Conservation (phyloP, 1,140 invertebrate species). For the Scaptomyza hsui region DNA sequence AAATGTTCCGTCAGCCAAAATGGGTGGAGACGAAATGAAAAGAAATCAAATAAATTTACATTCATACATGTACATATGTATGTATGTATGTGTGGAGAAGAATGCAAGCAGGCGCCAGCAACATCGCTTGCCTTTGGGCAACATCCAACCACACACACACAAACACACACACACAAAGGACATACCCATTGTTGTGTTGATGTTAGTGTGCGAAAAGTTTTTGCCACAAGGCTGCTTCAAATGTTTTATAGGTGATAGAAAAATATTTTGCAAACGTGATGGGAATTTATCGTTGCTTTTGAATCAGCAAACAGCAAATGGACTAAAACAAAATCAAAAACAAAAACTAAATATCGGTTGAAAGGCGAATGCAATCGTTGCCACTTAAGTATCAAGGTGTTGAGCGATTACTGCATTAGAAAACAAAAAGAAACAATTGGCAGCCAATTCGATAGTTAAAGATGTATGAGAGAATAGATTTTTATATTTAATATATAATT, state of each 20-base stretch:
- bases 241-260: conserved; percentile 81
- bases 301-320: conserved; percentile 55
- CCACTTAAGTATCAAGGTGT: too few relatives aligned
- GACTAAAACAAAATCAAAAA: conserved; percentile 50
- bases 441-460: too few relatives aligned
- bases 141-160: conserved; percentile 10
- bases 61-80: conserved; percentile 44
- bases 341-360: conserved; percentile 5
- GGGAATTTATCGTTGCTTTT: conserved; percentile 73
- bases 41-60: conserved; percentile 78
- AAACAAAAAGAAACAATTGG: too few relatives aligned
- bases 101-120: conserved; percentile 32
- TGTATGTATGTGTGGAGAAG: conserved; percentile 45
- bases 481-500: too few relatives aligned
- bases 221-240: conserved; percentile 68
- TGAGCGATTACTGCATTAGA: too few relatives aligned
- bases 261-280: conserved; percentile 81
- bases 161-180: conserved; percentile 11
- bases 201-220: conserved; percentile 44
- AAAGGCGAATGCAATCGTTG: neutral
- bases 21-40: conserved; percentile 30
- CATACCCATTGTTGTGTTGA: conserved; percentile 47
- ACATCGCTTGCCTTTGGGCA: neutral
- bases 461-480: too few relatives aligned
- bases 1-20: conserved; percentile 37